A percentile compares a stretch with the other conserved stretches of the same genome.
These are phyloP conservation scores for Adelges cooleyi DNA, from an alignment of 1,140 invertebrate species.

Conservation along the genomic window DNA sequence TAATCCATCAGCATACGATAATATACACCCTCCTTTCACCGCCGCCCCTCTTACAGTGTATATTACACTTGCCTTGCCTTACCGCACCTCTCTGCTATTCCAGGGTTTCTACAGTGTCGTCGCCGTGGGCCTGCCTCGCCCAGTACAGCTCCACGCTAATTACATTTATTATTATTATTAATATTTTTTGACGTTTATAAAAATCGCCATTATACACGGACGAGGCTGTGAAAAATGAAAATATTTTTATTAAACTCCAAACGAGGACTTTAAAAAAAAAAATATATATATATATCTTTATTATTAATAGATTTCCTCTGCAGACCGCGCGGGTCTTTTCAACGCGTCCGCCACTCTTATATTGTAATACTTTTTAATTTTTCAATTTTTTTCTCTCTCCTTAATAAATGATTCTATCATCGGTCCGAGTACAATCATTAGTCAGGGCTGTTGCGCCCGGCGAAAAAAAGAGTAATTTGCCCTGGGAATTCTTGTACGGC, in stretches of 20 bases:
- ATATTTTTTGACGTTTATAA: constrained; percentile 12
- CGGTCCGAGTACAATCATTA: constrained; percentile 19
- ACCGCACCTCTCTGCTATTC: too few relatives aligned
- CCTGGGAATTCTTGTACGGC: constrained; percentile 6
- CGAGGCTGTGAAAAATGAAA: constrained; percentile 14
- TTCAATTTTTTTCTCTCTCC: not conserved
- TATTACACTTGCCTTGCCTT: too few relatives aligned
- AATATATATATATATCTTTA: too few relatives aligned
- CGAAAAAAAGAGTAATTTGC: constrained; percentile 20
- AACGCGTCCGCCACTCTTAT: not conserved
- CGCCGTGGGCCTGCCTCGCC: too few relatives aligned
- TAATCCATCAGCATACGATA: constrained; percentile 5
- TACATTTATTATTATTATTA: too few relatives aligned
- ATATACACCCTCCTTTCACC: too few relatives aligned
- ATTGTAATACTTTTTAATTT: constrained; percentile 5
- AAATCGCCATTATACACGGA: not conserved
- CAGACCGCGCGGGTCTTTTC: constrained; percentile 17
- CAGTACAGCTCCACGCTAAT: not conserved
- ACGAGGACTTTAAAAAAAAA: constrained; percentile 14
- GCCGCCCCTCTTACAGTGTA: too few relatives aligned
- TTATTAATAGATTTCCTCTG: constrained; percentile 24
- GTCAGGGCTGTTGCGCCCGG: constrained; percentile 13
- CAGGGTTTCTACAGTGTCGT: too few relatives aligned
- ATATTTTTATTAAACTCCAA: constrained; percentile 23
- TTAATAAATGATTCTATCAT: constrained; percentile 22